Percentiles rank a stretch among this genome's conserved stretches.
These are phyloP conservation scores for Apoderus coryli DNA, from an alignment of 2,888 invertebrate genomes.

Conservation along the genomic window DNA sequence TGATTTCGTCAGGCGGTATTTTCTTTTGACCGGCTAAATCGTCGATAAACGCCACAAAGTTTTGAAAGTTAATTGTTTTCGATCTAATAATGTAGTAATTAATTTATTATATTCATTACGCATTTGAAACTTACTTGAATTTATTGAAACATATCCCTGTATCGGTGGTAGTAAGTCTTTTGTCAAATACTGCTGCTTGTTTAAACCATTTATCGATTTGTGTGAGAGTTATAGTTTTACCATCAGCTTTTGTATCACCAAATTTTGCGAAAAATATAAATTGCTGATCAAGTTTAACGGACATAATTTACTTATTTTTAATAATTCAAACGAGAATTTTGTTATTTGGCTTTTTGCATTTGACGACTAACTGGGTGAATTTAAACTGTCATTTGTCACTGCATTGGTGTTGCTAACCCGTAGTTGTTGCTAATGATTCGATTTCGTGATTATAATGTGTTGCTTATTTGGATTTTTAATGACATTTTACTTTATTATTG, in stretches of 20 bases:
- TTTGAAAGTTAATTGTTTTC: constrained; percentile 22
- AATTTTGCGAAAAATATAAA: constrained; percentile 77
- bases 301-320: constrained; percentile 6
- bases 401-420: too few species aligned
- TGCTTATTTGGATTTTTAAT: too few species aligned
- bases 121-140: constrained; percentile 44
- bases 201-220: constrained; percentile 93
- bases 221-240: constrained; percentile 71
- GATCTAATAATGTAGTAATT: constrained; percentile 17
- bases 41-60: constrained; percentile 51
- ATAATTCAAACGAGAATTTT: too few species aligned
- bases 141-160: constrained; percentile 84
- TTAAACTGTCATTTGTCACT: too few species aligned
- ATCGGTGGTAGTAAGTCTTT: constrained; percentile 73
- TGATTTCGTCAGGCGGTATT: constrained; percentile 56
- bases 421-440: too few species aligned
- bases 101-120: not conserved
- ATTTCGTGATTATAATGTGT: too few species aligned
- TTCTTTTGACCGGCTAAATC: constrained; percentile 69
- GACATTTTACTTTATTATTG: too few species aligned
- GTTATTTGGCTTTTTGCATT: too few species aligned
- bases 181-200: constrained; percentile 60
- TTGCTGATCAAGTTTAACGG: constrained; percentile 39
- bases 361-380: too few species aligned
- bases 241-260: constrained; percentile 74